Evolutionary conservation across 2,797 vertebrate species (phyloP).

Genomic region (Loriculus beryllinus): DNA sequence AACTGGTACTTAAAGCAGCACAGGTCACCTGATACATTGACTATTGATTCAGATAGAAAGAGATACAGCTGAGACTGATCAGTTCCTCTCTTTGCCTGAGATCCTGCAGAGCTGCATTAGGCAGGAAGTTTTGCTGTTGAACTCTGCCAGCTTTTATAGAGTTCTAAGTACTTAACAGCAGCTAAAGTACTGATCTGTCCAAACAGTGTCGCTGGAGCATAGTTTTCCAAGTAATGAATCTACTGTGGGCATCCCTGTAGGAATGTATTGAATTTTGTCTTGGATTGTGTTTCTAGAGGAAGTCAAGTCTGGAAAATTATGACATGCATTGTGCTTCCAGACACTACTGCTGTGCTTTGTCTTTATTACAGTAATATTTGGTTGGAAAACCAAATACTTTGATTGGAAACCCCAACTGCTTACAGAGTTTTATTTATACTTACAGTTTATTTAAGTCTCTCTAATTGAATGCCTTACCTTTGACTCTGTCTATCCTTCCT

Average conservation of each 20-base stretch:
- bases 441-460: neutral
- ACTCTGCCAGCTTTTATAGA: neutral
- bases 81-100: neutral
- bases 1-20: neutral
- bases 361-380: neutral
- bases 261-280: neutral
- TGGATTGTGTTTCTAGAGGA: neutral
- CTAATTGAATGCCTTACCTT: neutral
- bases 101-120: neutral
- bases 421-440: neutral
- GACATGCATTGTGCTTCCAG: neutral
- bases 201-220: neutral
- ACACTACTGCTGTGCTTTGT: neutral
- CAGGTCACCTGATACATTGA: neutral
- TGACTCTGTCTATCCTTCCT: neutral
- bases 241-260: neutral
- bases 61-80: neutral
- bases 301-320: neutral
- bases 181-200: neutral
- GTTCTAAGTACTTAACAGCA: neutral
- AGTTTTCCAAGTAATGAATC: neutral
- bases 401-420: neutral
- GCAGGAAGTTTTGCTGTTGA: neutral
- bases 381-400: neutral
- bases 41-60: neutral